These are phyloP conservation scores for Sebastes oblongus DNA, from an alignment of 2,797 vertebrate species.

Conservation along the genomic window DNA sequence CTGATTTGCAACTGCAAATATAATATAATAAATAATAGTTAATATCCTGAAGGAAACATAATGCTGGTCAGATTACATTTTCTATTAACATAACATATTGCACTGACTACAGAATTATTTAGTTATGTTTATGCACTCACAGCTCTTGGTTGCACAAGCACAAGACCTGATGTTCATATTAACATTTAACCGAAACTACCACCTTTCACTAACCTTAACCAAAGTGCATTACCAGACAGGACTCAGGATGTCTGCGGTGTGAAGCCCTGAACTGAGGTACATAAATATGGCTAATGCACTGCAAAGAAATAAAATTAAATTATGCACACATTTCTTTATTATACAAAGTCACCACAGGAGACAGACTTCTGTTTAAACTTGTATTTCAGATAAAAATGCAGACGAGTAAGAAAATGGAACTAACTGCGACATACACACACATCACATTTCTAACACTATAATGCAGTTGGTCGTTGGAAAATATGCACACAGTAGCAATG, in stretches of 20 bases:
- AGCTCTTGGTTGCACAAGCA: neutral
- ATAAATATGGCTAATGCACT: neutral
- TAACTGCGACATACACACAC: neutral
- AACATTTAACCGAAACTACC: neutral
- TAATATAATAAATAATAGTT: neutral
- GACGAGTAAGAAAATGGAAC: neutral
- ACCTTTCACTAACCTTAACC: neutral
- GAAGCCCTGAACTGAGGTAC: neutral
- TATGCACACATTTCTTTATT: neutral
- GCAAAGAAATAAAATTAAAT: neutral
- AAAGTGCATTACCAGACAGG: neutral
- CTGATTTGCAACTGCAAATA: neutral
- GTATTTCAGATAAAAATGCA: constrained; percentile 6
- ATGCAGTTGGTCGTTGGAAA: neutral
- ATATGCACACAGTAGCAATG: neutral
- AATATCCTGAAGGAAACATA: neutral
- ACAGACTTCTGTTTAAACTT: neutral
- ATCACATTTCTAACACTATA: neutral
- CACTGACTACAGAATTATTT: neutral
- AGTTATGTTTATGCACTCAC: neutral
- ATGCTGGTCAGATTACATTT: neutral
- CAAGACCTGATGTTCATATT: neutral
- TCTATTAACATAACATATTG: neutral
- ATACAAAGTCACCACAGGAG: neutral
- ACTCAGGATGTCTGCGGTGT: neutral